Evolutionary conservation across 1,140 invertebrate genomes (phyloP), one percentile per base, ranked within the genome.

Genomic region (Drosophila truncata): DNA sequence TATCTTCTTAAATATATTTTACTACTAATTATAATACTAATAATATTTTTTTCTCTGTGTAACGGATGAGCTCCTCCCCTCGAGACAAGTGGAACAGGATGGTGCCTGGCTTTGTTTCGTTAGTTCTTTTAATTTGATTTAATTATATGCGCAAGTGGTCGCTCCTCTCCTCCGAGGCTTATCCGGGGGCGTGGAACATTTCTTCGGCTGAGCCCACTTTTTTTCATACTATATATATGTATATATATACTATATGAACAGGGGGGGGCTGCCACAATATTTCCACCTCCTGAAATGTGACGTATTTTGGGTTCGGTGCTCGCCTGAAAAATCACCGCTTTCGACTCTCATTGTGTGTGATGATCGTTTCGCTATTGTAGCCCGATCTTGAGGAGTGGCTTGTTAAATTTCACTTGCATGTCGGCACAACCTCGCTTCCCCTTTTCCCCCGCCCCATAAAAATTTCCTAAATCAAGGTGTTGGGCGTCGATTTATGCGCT

Each of bases 331-430:
- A 87, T 88, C 84, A 82, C 70, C 77, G 85, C 78, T 81, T 81
- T 86, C 79, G 67, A 78, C 84, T 78, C 80, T 71, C 67, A 72
- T 79, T 69, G 64, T 71, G 66, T 80, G 65, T 70, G 72, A 76
- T 76, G 80, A 82, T 82, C 69, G 73, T 64, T 78, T 85, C 71
- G 77, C 58, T 70, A 62, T 69, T 64, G 59, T 85, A 63, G 65
- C 60, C 41, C 62, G 66, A 74, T 88, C 78, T 78, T 57, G 70
- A 85, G 85, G 85, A 90, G 85, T 90, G 85, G 81, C 85, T 90
- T 82, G 85, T 90, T 90, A 90, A 90, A 90, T 90, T 90, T 90
- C 85, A 90, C 85, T 90, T 87, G 84, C 80, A 88, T 80, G 84
- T 87, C 80, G 79, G 75, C 70, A 50, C 79, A 87, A 75, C 57